Evolutionary conservation across 2,888 invertebrate species (phyloP), one percentile per base, ranked within the genome.

Genomic region (Andrena trimmerana): DNA sequence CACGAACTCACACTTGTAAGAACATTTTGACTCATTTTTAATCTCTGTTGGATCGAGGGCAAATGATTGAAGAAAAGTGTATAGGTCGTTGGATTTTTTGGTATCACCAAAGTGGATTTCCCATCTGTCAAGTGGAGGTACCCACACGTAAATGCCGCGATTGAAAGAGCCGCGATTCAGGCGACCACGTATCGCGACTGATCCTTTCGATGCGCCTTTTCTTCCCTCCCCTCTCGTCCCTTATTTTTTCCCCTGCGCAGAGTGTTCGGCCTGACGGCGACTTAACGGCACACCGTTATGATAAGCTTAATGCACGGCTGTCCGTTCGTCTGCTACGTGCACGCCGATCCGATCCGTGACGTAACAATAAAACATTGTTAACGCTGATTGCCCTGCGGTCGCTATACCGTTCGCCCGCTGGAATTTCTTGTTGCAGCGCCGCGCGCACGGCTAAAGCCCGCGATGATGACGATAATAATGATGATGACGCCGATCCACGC

Each of bases 321-420:
- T 91, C 90, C 89, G 87, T 88, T 86, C 90, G 86, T 88, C 85
- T 86, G 83, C 83, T 85, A 85, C 86, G 89, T 85, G 78, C 77
- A 73, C 85, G 81, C 85, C 86, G 87, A 88, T 86, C 88, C 89
- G 88, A 90, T 90, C 91, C 90, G 88, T 92, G 91, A 92, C 91
- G 92, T 91, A 93, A 93, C 93, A 93, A 93, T 93, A 93, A 93
- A 93, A 93, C 93, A 93, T 93, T 93, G 93, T 93, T 93, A 92
- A 92, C 91, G 90, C 87, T 92, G 92, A 93, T 93, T 93, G 91
- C 90, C 91, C 91, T 90, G 91, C 91, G 90, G 91, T 90, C 87
- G 88, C 90, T 88, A 90, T 90, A 86, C 88, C 90, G 88, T 91
- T 91, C 90, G 85, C 89, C 85, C 89, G 89, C 69, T 90, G 91